A percentile compares a stretch with the other conserved stretches of the same genome.
These are phyloP conservation scores for Loriculus beryllinus DNA, from an alignment of 2,797 vertebrate genomes.

Conservation along the genomic window DNA sequence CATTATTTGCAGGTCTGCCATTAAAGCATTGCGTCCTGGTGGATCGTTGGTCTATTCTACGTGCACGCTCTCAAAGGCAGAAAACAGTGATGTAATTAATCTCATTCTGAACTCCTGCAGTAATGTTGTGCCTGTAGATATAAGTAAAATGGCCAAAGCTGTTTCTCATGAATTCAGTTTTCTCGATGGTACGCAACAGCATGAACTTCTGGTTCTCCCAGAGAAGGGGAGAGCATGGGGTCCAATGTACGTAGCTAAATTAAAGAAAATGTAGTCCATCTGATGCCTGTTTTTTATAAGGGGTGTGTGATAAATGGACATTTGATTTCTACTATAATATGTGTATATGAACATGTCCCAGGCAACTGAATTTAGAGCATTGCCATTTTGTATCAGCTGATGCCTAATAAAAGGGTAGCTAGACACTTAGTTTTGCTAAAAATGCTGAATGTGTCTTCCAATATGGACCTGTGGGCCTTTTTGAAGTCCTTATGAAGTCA, in stretches of 20 bases:
- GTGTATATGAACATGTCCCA: neutral
- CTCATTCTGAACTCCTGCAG: constrained; percentile 78
- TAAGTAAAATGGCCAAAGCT: constrained; percentile 75
- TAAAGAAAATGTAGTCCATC: constrained; percentile 72
- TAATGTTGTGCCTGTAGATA: constrained; percentile 78
- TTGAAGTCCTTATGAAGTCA: neutral
- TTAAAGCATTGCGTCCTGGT: constrained; percentile 87
- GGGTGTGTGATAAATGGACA: neutral
- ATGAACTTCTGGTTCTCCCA: constrained; percentile 88
- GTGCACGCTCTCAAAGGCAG: constrained; percentile 89
- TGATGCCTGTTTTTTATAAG: neutral
- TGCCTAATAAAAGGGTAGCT: neutral
- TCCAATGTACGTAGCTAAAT: constrained; percentile 90
- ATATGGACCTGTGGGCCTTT: neutral
- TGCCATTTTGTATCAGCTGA: neutral
- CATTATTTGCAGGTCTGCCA: constrained; percentile 81
- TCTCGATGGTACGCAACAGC: constrained; percentile 60
- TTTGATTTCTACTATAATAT: neutral
- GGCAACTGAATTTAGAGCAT: neutral
- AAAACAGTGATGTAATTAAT: constrained; percentile 86
- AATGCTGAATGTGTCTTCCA: neutral
- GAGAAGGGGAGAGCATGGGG: constrained; percentile 87
- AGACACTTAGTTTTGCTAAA: neutral
- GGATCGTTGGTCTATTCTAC: constrained; percentile 93
- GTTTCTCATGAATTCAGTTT: constrained; percentile 84